A percentile compares a stretch with the other conserved stretches of the same genome.
Evolutionary conservation across 1,140 invertebrate genomes (phyloP).

Genomic region (Proctacanthus coquilletti): DNA sequence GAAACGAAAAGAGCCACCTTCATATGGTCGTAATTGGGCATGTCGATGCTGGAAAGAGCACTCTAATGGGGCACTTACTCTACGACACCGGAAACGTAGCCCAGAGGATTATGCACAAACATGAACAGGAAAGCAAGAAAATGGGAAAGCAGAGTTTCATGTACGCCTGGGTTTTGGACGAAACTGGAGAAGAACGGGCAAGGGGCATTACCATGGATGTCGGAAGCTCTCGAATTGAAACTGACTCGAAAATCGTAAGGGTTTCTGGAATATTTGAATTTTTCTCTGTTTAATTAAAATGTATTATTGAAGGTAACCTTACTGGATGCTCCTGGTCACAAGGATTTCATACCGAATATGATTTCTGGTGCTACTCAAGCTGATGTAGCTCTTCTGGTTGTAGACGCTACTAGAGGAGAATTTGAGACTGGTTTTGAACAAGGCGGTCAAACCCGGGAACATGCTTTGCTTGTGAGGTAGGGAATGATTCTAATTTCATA

Average conservation of each 20-base stretch:
- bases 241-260: constrained; percentile 52
- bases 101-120: constrained; percentile 87
- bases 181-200: constrained; percentile 91
- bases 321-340: constrained; percentile 94
- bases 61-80: constrained; percentile 88
- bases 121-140: constrained; percentile 95
- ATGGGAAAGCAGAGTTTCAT: constrained; percentile 95
- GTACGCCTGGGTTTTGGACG: constrained; percentile 99
- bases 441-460: constrained; percentile 95
- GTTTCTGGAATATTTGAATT: not conserved
- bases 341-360: constrained; percentile 99
- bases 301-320: constrained; percentile 44
- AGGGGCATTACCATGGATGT: constrained; percentile 91
- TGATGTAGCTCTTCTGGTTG: constrained; percentile 89
- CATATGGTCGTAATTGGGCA: constrained; percentile 96
- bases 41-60: constrained; percentile 98
- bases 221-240: constrained; percentile 86
- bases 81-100: constrained; percentile 81
- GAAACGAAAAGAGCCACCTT: constrained; percentile 64
- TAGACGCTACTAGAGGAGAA: constrained; percentile 90
- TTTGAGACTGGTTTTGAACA: constrained; percentile 98
- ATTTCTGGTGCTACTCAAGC: constrained; percentile 94
- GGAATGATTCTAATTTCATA: not conserved
- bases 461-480: constrained; percentile 72
- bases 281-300: not conserved